A percentile compares a stretch with the other conserved stretches of the same genome.
Evolutionary conservation across 2,888 invertebrate species (phyloP).

Genomic region (Beris morrisii): DNA sequence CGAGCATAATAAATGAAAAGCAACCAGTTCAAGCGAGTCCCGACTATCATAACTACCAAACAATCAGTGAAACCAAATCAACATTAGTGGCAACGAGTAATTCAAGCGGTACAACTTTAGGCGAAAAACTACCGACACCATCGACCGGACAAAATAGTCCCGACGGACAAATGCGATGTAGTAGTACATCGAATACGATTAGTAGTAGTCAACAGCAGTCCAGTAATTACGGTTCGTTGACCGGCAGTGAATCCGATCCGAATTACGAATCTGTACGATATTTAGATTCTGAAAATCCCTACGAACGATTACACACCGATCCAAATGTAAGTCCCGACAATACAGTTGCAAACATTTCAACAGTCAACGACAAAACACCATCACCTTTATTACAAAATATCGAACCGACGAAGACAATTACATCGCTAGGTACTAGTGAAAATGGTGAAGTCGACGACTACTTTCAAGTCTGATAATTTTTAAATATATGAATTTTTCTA

Average conservation of each 20-base stretch:
- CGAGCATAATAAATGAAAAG: conserved; percentile 41
- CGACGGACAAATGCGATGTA: conserved; percentile 40
- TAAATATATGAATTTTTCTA: neutral
- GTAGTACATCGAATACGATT: conserved; percentile 46
- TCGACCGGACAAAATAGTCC: conserved; percentile 41
- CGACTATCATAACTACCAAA: conserved; percentile 39
- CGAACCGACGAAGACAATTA: conserved; percentile 31
- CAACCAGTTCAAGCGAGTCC: conserved; percentile 10
- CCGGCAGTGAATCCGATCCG: conserved; percentile 77
- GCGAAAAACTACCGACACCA: conserved; percentile 41
- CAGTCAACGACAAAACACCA: conserved; percentile 41
- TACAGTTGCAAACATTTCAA: conserved; percentile 16
- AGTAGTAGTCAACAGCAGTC: conserved; percentile 58
- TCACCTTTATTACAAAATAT: conserved; percentile 36
- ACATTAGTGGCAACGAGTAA: conserved; percentile 47
- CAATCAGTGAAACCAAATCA: conserved; percentile 49
- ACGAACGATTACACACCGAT: conserved; percentile 63
- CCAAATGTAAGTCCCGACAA: conserved; percentile 42
- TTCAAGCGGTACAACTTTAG: conserved; percentile 47
- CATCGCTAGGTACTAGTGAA: conserved; percentile 37
- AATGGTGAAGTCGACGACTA: conserved; percentile 55
- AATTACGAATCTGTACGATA: conserved; percentile 83
- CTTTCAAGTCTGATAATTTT: conserved; percentile 53
- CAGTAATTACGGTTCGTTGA: conserved; percentile 79
- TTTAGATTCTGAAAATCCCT: conserved; percentile 69